Evolutionary conservation across 2,888 invertebrate species (phyloP).

Genomic region (Pandemis corylana): DNA sequence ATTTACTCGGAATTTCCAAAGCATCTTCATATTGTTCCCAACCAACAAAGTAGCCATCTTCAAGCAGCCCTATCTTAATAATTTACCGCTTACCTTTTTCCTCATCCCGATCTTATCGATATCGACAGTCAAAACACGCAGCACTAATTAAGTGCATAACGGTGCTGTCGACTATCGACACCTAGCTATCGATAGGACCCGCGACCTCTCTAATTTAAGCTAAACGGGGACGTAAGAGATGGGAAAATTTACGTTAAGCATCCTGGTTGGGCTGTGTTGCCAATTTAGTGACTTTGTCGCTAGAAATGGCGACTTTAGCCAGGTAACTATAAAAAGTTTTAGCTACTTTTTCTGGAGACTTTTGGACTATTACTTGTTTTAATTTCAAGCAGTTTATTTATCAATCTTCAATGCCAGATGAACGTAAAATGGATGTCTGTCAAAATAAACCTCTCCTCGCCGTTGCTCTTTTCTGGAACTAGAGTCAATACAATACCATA

Average conservation of each 20-base stretch:
- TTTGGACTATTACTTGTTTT: no score
- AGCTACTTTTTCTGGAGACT: no score
- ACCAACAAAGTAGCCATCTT: not conserved
- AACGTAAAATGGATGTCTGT: no score
- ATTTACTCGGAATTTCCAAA: no score
- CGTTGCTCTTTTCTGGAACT: no score
- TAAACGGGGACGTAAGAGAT: slow-evolving; percentile 15
- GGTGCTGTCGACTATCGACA: slow-evolving; percentile 53
- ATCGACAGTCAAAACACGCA: slow-evolving; percentile 44
- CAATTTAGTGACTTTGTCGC: no score
- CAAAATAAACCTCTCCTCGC: no score
- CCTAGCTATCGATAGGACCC: slow-evolving; percentile 56
- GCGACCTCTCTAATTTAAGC: slow-evolving; percentile 41
- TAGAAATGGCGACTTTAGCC: no score
- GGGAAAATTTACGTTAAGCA: slow-evolving; percentile 5
- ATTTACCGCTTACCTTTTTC: slow-evolving; percentile 29
- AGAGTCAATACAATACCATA: no score
- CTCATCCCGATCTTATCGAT: slow-evolving; percentile 29
- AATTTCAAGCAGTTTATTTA: no score
- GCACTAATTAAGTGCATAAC: slow-evolving; percentile 46
- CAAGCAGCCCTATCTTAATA: slow-evolving; percentile 28
- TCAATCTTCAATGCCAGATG: no score
- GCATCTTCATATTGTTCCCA: not conserved
- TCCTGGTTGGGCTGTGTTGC: not conserved
- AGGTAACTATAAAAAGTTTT: no score